phyloP scores from a whole-genome alignment of 2,797 vertebrate species.

The Alosa sapidissima region DNA sequence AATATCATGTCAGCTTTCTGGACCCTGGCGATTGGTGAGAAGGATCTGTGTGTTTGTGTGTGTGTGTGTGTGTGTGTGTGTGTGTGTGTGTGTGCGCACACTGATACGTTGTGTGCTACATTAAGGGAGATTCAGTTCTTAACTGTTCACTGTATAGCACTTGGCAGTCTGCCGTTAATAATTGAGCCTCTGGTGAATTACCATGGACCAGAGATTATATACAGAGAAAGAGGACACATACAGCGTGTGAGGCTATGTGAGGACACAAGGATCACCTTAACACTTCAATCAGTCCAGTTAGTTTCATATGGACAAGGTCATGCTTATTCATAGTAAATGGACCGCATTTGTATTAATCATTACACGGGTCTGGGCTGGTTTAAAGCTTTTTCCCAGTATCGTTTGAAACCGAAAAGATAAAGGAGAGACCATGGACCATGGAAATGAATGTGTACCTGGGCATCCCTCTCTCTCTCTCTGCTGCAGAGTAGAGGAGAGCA shows the following conservation, averaged over 20 bases:
- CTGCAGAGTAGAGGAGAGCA: slow-evolving; percentile 43
- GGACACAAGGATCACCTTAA: not conserved
- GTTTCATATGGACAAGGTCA: not conserved
- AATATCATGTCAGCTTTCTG: not conserved
- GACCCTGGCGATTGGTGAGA: not conserved
- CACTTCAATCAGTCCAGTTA: not conserved
- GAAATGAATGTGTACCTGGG: no score
- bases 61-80: not conserved
- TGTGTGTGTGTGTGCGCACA: not conserved
- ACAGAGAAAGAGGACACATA: not conserved
- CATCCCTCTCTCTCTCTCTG: no score
- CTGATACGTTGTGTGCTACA: not conserved
- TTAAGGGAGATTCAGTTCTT: not conserved
- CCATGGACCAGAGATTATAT: not conserved
- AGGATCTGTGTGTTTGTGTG: not conserved
- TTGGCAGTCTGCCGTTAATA: not conserved
- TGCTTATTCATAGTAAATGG: not conserved
- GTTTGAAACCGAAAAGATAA: not conserved
- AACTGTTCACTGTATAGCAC: not conserved
- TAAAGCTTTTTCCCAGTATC: not conserved
- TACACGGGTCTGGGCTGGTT: not conserved
- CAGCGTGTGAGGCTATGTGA: not conserved
- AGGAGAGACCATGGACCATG: no score
- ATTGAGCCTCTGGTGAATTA: not conserved
- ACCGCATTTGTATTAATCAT: no score